phyloP scores from a whole-genome alignment of 2,797 vertebrate genomes.

The Pachyuromys duprasi region DNA sequence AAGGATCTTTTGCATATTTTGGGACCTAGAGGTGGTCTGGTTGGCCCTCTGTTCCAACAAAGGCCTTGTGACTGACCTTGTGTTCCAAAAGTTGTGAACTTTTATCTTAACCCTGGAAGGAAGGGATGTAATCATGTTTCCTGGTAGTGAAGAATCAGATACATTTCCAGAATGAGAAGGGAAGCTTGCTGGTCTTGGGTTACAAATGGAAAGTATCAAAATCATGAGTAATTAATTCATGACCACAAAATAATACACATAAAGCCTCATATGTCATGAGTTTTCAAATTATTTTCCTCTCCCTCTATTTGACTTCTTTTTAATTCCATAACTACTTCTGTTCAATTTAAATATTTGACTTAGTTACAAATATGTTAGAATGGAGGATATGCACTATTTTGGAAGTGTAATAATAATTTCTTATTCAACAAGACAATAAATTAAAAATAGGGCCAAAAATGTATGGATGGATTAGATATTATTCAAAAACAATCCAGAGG shows the following conservation, averaged over 20 bases:
- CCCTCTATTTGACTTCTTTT: not conserved
- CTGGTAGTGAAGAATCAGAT: not conserved
- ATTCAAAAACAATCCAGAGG: not conserved
- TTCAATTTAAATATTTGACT: not conserved
- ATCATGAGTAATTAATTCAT: not conserved
- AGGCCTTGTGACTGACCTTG: not conserved
- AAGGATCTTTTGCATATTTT: not conserved
- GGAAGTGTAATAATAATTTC: not conserved
- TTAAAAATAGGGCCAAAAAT: not conserved
- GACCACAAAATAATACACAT: not conserved
- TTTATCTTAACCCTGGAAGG: not conserved
- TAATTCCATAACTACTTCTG: not conserved
- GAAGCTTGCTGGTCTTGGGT: not conserved
- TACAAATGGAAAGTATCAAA: not conserved
- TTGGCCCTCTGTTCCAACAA: not conserved
- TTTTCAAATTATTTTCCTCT: not conserved
- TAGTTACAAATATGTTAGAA: not conserved
- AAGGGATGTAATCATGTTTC: not conserved
- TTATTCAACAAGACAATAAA: not conserved
- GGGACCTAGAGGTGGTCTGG: not conserved
- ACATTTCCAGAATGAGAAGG: not conserved
- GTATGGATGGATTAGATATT: not conserved
- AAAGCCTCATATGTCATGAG: not conserved
- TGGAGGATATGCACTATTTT: not conserved
- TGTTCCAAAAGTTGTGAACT: not conserved